phyloP scores from a whole-genome alignment of 2,888 invertebrate species.

The Ornithoptera priamus region DNA sequence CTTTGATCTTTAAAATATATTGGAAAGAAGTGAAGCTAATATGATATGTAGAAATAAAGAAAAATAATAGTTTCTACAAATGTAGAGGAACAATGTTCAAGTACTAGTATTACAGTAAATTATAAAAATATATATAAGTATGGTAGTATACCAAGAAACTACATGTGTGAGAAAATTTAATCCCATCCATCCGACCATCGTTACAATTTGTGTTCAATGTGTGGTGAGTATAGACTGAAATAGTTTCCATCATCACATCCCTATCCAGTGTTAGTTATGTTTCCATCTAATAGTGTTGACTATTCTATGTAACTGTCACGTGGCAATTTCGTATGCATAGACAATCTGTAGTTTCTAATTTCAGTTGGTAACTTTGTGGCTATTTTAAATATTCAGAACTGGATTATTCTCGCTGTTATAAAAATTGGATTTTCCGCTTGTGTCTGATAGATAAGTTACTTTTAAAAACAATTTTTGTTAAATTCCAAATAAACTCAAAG shows the following conservation, averaged over 20 bases:
- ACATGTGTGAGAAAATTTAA: background rate
- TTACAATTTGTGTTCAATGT: constrained; percentile 13
- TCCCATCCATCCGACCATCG: constrained; percentile 8
- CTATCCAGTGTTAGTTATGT: background rate
- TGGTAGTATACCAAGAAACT: background rate
- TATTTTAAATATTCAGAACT: constrained; percentile 10
- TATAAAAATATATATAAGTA: no score
- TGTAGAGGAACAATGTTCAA: background rate
- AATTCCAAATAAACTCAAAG: constrained; percentile 2
- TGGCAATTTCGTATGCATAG: constrained; percentile 23
- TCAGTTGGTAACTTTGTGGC: constrained; percentile 23
- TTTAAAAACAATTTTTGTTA: background rate
- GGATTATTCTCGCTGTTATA: constrained; percentile 5
- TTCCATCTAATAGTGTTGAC: constrained; percentile 20
- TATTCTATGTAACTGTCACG: constrained; percentile 16
- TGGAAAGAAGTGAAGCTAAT: no score
- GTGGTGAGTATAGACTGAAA: constrained; percentile 9
- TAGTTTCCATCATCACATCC: constrained; percentile 5
- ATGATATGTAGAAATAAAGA: no score
- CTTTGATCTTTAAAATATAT: no score
- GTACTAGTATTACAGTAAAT: no score
- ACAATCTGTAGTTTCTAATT: constrained; percentile 28
- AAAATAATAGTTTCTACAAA: no score
- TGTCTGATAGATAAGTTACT: no score
- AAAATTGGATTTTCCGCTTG: constrained; percentile 14